Evolutionary conservation across 2,113 vertebrate genomes (phyloP), one percentile per base, ranked within the genome.

Genomic region (Nibea coibor): DNA sequence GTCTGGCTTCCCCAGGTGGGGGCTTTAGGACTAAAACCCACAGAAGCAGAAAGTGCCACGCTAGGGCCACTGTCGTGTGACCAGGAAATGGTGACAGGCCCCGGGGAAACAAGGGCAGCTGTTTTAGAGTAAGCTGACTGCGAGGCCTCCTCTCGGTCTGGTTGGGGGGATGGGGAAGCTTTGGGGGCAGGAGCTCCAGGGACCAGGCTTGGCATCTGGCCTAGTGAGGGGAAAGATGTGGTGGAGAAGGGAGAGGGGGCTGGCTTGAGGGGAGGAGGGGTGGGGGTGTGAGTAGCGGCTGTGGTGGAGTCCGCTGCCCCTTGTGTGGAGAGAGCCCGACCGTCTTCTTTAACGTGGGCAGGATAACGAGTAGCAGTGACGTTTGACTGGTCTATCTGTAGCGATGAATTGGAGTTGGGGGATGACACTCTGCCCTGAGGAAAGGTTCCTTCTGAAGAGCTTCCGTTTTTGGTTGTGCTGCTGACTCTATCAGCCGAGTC

Each of bases 301-400:
- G 89, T 88, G 7, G 89, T 91, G 15, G 93, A 89, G 58, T 97
- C 96, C 67, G 95, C 93, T 80, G 94, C 92, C 71, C 95, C 98
- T 76, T 98, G 97, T 31, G 95, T 95, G 86, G 97, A 93, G 35
- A 96, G 87, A 7, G 95, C 93, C 73, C 96, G 96, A 65, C 98
- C 97, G 43, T 99, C 99, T 94, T 99, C 98, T 95, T 99, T 99
- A 90, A 97, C 95, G 86, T 97, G 96, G 84, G 95, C 94, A 62
- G 96, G 95, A 94, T 64, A 87, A 39, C 80, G 87, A 70, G 88
- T 56, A 42, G 97, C 94, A 76, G 95, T 93, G 88, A 95, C 93
- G 87, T 91, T 96, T 82, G 96, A 95, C 83, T 96, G 97, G 85
- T 97, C 96, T 93, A 96, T 96, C 87, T 95, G 91, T 91, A 83